Conservation (phyloP, 2,113 vertebrate species). For the Orycteropus afer region DNA sequence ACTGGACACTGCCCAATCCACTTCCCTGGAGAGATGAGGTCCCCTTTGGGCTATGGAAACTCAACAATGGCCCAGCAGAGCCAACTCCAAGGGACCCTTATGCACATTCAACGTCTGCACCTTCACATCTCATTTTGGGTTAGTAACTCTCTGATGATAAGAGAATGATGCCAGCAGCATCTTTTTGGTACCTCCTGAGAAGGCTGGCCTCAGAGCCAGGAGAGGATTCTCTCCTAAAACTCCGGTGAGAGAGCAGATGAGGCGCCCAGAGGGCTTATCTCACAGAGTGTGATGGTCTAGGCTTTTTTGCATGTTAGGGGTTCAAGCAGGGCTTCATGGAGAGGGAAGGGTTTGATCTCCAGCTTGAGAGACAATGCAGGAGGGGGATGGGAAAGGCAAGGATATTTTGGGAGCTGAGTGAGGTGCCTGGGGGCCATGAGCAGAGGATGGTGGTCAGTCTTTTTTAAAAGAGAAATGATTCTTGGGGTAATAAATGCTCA, state of each 20-base stretch:
- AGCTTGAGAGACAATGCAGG: background rate
- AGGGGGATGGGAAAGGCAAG: background rate
- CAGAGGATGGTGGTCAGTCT: background rate
- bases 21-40: background rate
- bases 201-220: no score
- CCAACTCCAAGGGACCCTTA: background rate
- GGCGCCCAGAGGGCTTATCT: background rate
- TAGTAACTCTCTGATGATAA: no score
- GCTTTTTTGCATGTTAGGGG: background rate
- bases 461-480: background rate
- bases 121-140: no score
- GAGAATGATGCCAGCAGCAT: background rate
- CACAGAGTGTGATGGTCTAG: accelerated
- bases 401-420: no score
- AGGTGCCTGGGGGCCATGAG: no score
- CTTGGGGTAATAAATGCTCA: background rate
- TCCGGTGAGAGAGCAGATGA: background rate
- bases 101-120: accelerated
- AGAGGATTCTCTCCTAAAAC: background rate
- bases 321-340: background rate
- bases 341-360: background rate
- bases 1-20: background rate
- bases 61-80: background rate
- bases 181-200: no score
- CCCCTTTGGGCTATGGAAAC: background rate